Percentiles rank a stretch among this genome's conserved stretches.
These are phyloP conservation scores for Phylloscopus collybita DNA, from an alignment of 2,797 vertebrate species.

Conservation along the genomic window DNA sequence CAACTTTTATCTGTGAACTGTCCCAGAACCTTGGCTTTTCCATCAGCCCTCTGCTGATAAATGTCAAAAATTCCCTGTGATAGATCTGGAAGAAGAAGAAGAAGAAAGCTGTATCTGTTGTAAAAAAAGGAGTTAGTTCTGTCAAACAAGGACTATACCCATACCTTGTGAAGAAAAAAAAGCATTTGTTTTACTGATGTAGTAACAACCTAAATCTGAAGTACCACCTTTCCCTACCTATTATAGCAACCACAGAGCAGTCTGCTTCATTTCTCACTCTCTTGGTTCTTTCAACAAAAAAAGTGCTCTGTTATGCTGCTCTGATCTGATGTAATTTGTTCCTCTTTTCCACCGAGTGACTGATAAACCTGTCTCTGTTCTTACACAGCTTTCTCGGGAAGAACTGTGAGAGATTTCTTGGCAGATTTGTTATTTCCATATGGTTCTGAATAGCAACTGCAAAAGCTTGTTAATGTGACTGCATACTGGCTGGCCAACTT, in stretches of 20 bases:
- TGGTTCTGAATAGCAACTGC: not conserved
- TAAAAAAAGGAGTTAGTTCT: not conserved
- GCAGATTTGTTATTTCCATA: not conserved
- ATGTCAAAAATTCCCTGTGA: not conserved
- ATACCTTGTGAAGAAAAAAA: not conserved
- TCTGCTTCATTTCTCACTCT: not conserved
- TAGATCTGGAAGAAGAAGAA: not conserved
- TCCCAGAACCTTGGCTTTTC: slow-evolving; percentile 7
- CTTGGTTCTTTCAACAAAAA: not conserved
- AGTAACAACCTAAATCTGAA: not conserved
- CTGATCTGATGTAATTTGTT: not conserved
- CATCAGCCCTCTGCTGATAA: not conserved
- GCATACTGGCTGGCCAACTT: not conserved
- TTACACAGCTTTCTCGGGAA: not conserved
- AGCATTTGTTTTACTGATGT: not conserved
- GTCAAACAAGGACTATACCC: not conserved
- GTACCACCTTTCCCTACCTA: not conserved
- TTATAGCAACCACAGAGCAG: not conserved
- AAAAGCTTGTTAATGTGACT: not conserved
- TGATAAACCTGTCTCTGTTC: not conserved
- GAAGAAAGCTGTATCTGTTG: not conserved
- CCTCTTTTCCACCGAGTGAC: not conserved
- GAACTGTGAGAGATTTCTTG: not conserved
- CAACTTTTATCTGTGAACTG: not conserved
- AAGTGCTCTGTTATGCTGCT: not conserved